Evolutionary conservation across 2,888 invertebrate species (phyloP), one percentile per base, ranked within the genome.

Genomic region (Stomorhina lunata): DNA sequence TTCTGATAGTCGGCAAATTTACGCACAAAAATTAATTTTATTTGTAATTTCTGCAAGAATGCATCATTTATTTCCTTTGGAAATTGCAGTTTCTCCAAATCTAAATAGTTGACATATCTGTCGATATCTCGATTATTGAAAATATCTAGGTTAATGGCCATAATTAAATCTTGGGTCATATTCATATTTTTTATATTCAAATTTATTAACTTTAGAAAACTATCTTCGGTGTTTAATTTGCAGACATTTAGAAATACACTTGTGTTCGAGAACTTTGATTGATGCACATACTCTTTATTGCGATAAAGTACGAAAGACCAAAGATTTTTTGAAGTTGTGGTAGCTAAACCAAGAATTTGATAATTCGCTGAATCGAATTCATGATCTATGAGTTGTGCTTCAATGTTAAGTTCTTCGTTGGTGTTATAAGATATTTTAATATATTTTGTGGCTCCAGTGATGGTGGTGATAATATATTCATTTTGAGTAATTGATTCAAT

Each of bases 101-200:
- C 78, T 66, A 65, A 79, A 45, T 84, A 85, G 2, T 78, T 66
- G 3, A 84, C 48, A 61, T 84, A 86, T 65, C 83, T 80, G 4
- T 85, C 71, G 0, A 53, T n/a, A 5, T 86, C 75, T 9, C 71
- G 59, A 29, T 86, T 84, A 72, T 86, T 87, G 3, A 87, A 73
- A 6, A 90, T 86, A 17, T 87, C 84, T 12, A 89, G 55, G 4
- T 89, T 87, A 2, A 90, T 63, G 1, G 86, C 86, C n/a, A 85
- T 84, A 2, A 88, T 72, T 43, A 88, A 85, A 83, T 91, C 91
- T 5, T 83, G 55, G 4, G 50, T 82, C 10, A 82, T 65, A 17
- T 85, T 80, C 48, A 86, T 69, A 34, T 68, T 45, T 10, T 25
- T 34, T 2, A 75, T 15, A 45, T 81, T 80, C 5, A 68, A 59